phyloP scores from a whole-genome alignment of 23 tunicate species.

The Styela clava region DNA sequence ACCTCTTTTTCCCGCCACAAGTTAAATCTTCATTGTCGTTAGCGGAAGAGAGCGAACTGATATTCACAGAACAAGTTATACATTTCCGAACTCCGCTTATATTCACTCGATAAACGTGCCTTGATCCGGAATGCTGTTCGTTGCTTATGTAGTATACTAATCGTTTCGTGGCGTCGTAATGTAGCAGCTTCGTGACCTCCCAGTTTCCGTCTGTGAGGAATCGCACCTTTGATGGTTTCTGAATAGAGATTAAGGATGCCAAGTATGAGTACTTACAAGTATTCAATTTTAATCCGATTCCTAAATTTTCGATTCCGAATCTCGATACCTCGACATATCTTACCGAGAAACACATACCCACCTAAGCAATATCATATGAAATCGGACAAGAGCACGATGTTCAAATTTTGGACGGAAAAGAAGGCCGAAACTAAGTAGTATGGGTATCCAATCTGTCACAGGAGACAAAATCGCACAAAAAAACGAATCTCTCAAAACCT shows the following conservation, averaged over 20 bases:
- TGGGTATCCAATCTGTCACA: too few relatives aligned
- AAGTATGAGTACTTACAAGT: too few relatives aligned
- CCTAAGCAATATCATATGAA: too few relatives aligned
- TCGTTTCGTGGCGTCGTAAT: constrained; percentile 23
- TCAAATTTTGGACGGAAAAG: too few relatives aligned
- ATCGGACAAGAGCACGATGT: too few relatives aligned
- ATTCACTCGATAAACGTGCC: constrained; percentile 48
- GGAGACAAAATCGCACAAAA: too few relatives aligned
- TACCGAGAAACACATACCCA: too few relatives aligned
- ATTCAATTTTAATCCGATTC: too few relatives aligned
- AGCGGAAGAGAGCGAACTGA: not conserved
- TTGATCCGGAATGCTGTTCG: constrained; percentile 40
- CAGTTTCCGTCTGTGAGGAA: constrained; percentile 68
- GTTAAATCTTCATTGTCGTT: not conserved
- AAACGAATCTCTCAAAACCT: too few relatives aligned
- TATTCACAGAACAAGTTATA: constrained; percentile 29
- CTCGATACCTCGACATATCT: too few relatives aligned
- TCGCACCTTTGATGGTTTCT: constrained; percentile 40
- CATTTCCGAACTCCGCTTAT: constrained; percentile 20
- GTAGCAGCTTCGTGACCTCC: constrained; percentile 75
- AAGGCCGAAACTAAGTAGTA: too few relatives aligned
- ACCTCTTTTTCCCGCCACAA: constrained; percentile 5
- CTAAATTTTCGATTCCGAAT: too few relatives aligned
- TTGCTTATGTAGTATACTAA: constrained; percentile 69
- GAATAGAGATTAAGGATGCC: not conserved